Conservation (phyloP, 2,113 vertebrate species). For the Cettia cetti region DNA sequence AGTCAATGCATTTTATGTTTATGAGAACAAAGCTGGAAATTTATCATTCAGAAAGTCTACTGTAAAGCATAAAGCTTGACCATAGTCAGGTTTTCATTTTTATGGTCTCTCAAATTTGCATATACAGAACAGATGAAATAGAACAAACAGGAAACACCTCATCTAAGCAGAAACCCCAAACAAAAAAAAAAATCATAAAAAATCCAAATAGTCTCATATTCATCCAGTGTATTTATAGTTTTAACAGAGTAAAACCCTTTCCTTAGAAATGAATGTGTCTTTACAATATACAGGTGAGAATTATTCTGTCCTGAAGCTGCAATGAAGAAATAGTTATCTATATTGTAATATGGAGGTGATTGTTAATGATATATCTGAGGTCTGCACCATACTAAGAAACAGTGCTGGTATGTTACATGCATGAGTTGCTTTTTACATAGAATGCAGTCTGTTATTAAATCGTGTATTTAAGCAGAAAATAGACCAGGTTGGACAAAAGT, state of each 20-base stretch:
- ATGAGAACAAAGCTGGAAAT: neutral
- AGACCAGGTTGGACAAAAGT: neutral
- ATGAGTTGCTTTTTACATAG: neutral
- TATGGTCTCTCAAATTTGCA: neutral
- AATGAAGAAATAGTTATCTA: neutral
- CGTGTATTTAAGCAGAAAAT: neutral
- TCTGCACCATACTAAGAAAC: neutral
- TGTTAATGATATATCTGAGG: neutral
- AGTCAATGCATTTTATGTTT: neutral
- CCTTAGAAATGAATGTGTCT: neutral
- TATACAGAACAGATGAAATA: neutral
- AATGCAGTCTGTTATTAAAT: neutral
- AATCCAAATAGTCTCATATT: neutral
- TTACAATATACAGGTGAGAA: neutral
- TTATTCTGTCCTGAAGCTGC: neutral
- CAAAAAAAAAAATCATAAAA: neutral
- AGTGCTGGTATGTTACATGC: neutral
- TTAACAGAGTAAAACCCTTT: neutral
- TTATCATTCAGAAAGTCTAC: neutral
- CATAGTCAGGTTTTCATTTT: neutral
- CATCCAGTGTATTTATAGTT: neutral
- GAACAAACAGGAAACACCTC: neutral
- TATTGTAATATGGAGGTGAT: neutral
- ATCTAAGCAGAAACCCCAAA: neutral
- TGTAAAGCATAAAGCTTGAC: neutral